phyloP scores from a whole-genome alignment of 1,140 invertebrate species.

The Sitobion miscanthi region DNA sequence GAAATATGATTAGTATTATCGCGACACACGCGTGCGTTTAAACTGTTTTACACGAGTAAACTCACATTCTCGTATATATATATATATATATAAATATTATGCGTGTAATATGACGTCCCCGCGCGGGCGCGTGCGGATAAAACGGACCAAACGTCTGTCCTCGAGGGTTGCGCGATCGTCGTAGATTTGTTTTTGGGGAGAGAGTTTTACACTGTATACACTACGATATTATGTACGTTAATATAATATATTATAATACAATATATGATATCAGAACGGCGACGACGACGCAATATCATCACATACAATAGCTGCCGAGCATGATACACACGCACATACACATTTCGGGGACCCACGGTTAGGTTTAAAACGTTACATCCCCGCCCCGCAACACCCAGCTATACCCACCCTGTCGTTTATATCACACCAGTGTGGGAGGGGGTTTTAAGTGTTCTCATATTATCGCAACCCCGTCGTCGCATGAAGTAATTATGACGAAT shows the following conservation, averaged over 20 bases:
- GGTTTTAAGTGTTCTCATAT: constrained; percentile 1
- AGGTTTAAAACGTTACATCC: background rate
- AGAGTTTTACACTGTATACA: background rate
- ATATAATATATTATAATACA: background rate
- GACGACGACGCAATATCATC: constrained; percentile 18
- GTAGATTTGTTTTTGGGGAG: constrained; percentile 30
- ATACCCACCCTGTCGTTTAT: background rate
- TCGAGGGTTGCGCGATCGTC: background rate
- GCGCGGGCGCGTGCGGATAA: constrained; percentile 23
- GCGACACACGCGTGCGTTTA: background rate
- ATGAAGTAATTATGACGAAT: constrained; percentile 53
- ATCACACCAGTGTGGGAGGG: background rate
- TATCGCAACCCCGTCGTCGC: background rate
- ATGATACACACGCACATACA: too few relatives aligned
- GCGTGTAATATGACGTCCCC: background rate
- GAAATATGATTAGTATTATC: constrained; percentile 54
- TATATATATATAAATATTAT: constrained; percentile 8
- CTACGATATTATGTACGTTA: too few relatives aligned
- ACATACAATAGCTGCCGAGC: background rate
- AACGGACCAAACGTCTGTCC: background rate
- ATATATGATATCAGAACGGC: background rate
- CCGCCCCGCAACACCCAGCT: background rate
- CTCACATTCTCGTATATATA: background rate
- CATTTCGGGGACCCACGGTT: background rate
- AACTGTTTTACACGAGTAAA: background rate